Percentiles rank a stretch among this genome's conserved stretches.
Evolutionary conservation across 2,888 invertebrate species (phyloP).

Genomic region (Apotomis capreana): DNA sequence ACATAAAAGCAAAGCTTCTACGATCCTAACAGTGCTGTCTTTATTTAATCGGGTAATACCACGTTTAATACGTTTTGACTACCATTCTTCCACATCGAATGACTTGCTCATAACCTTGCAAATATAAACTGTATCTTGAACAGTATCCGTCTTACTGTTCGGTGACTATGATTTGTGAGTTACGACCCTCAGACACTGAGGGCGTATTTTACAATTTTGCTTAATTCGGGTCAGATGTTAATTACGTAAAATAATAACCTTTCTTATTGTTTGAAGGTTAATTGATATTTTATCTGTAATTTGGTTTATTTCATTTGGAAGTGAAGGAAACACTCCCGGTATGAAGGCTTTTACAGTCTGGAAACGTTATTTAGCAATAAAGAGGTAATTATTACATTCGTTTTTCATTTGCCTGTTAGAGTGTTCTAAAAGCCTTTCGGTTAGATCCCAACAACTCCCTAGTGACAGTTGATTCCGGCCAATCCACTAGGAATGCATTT

Average conservation of each 20-base stretch:
- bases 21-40: neutral
- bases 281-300: conserved; percentile 16
- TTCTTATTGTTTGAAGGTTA: conserved; percentile 11
- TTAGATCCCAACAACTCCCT: no score
- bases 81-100: neutral
- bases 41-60: neutral
- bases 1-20: neutral
- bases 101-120: neutral
- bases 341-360: neutral
- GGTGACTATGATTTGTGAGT: neutral
- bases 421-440: no score
- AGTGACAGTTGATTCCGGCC: no score
- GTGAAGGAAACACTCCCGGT: neutral
- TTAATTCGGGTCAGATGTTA: conserved; percentile 3
- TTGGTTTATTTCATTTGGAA: conserved; percentile 6
- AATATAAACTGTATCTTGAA: neutral
- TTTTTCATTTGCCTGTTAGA: no score
- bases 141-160: neutral
- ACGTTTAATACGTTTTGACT: neutral
- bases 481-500: no score
- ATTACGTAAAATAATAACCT: conserved; percentile 6
- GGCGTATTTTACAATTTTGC: conserved; percentile 13
- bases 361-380: no score
- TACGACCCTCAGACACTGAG: neutral
- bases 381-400: no score